Base-by-base conservation (phyloP, 2,888 invertebrate species). In the Philereme transversata region DNA sequence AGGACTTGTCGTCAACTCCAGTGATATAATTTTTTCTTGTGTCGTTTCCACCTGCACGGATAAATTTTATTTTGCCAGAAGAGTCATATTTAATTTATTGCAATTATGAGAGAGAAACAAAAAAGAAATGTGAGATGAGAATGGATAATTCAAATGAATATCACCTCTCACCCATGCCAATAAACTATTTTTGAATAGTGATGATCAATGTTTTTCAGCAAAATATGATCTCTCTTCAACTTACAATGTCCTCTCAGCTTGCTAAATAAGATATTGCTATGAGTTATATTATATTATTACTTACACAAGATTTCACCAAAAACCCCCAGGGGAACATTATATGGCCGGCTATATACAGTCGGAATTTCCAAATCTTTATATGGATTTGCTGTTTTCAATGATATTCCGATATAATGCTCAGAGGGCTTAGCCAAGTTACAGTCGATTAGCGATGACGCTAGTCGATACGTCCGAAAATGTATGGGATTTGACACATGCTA, bases 11-110 rank as follows among this genome's bases (percentile, higher is more conserved):
- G 96, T 96, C 82, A 97, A 89, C 89, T 97, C 97, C 87, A 97
- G 90, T 60, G 97, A 97, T 88, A 97, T 97, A 75, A 97, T 97
- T 92, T 97, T 97, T 90, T 97, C 97, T 89, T 96, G 96, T 68
- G 97, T 95, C 65, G 97, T 97, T 94, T 97, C 97, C 86, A 97
- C 97, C 97, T 96, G 86, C 59, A 66, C 60, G 64, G 41, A 58
- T 10, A 55, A 51, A 8, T 40, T 52, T 59, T 11, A 47, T 51
- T 44, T 51, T 57, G 10, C 10, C 40, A 49, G 35, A 22, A 22
- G 22, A 22, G 22, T 22, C 22, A 22, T 22, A 22, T 2, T 22
- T 22, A 22, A 22, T 22, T 22, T 22, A 22, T 22, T 22, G 22
- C 22, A 22, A 22, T 22, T 22, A 22, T 22, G 22, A 22, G 22